Conservation (phyloP, 2,888 invertebrate genomes). For the Cremastobaeus sp. region DNA sequence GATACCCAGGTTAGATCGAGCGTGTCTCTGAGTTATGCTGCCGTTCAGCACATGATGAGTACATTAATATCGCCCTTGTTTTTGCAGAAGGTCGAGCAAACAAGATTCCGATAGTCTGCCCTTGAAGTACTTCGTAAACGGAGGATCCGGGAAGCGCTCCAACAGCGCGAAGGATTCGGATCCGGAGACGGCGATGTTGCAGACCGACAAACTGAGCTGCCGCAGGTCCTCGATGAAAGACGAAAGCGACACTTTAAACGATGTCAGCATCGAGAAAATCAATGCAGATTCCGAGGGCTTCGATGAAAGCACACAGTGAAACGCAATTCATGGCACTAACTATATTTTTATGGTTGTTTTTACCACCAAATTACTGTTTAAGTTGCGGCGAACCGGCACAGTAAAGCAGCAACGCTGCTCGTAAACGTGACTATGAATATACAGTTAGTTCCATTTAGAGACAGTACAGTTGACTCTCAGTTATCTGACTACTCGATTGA, state of each 20-base stretch:
- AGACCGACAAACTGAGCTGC: constrained; percentile 60
- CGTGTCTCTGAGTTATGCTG: too few relatives aligned
- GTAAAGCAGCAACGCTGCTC: neutral
- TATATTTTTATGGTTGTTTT: constrained; percentile 53
- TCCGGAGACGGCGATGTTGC: constrained; percentile 58
- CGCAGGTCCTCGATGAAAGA: constrained; percentile 63
- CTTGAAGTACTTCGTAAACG: constrained; percentile 73
- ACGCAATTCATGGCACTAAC: constrained; percentile 62
- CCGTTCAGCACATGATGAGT: too few relatives aligned
- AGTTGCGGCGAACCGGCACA: neutral
- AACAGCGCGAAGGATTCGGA: constrained; percentile 63
- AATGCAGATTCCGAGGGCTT: constrained; percentile 50
- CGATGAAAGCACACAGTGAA: constrained; percentile 54
- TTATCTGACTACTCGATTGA: constrained; percentile 39
- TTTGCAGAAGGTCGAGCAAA: constrained; percentile 51
- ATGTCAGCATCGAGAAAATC: constrained; percentile 61
- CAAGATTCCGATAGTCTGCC: constrained; percentile 69
- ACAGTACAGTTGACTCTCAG: constrained; percentile 53
- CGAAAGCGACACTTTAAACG: constrained; percentile 66
- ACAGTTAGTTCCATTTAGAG: constrained; percentile 49
- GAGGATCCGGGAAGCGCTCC: constrained; percentile 72
- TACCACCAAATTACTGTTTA: constrained; percentile 33
- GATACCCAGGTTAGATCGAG: constrained; percentile 67
- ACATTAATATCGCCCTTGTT: too few relatives aligned
- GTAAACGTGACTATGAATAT: constrained; percentile 54